A percentile compares a stretch with the other conserved stretches of the same genome.
These are phyloP conservation scores for Rhizoglyphus robini DNA, from an alignment of 1,140 invertebrate genomes.

Conservation along the genomic window DNA sequence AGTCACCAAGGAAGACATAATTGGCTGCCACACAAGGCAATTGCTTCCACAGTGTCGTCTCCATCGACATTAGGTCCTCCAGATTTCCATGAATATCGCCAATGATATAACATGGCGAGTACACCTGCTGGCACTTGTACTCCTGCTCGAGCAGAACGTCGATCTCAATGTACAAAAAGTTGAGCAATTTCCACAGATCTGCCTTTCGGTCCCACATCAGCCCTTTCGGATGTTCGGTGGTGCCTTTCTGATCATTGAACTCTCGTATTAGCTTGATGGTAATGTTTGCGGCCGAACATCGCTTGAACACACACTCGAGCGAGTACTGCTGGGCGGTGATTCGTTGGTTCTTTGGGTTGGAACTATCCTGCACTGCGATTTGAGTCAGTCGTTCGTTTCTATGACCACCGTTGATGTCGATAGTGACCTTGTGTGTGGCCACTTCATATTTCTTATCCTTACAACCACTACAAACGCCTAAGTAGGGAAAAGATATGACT, in stretches of 20 bases:
- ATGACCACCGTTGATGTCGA: neutral
- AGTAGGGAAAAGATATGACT: neutral
- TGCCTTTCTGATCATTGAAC: too few relatives aligned
- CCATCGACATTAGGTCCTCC: too few relatives aligned
- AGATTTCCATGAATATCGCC: too few relatives aligned
- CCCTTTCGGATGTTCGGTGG: too few relatives aligned
- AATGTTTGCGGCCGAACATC: neutral
- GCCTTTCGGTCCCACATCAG: neutral
- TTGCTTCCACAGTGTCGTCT: constrained; percentile 39
- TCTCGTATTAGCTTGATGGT: neutral
- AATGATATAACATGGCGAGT: too few relatives aligned
- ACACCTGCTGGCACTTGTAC: too few relatives aligned
- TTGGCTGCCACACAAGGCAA: constrained; percentile 37
- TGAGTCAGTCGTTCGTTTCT: neutral
- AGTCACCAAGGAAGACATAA: constrained; percentile 54
- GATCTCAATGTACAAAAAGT: too few relatives aligned
- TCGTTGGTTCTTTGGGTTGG: neutral
- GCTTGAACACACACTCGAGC: too few relatives aligned
- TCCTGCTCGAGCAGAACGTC: too few relatives aligned
- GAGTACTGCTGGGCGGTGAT: neutral
- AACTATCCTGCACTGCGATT: neutral
- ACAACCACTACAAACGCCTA: constrained; percentile 3
- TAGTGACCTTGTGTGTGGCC: neutral
- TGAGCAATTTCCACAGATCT: neutral
- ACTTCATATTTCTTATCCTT: neutral